Evolutionary conservation across 2,113 vertebrate species (phyloP).

Genomic region (Nipponia nippon): DNA sequence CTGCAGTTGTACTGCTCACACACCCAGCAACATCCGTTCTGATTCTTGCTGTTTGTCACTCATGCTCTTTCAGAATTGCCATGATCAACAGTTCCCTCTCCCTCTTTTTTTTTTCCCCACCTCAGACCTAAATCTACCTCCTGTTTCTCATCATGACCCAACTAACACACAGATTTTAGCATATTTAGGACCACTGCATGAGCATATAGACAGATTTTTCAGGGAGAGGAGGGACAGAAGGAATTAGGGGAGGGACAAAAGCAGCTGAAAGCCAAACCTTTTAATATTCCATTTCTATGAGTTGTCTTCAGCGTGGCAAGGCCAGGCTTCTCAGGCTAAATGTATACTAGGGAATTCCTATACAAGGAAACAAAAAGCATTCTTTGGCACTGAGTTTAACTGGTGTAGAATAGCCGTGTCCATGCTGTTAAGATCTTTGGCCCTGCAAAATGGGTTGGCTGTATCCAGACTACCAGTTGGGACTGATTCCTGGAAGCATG

Average conservation of each 20-base stretch:
- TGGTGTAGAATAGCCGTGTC: background rate
- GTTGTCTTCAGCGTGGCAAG: background rate
- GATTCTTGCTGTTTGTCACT: background rate
- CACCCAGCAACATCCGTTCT: background rate
- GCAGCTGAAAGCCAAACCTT: background rate
- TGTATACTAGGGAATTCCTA: background rate
- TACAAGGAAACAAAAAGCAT: background rate
- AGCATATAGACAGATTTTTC: background rate
- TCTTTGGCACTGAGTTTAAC: background rate
- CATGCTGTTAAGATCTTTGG: background rate
- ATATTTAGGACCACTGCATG: background rate
- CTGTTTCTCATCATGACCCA: background rate
- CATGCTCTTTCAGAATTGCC: background rate
- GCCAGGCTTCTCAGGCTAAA: background rate
- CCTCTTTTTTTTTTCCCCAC: no score
- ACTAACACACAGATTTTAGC: background rate
- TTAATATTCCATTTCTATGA: background rate
- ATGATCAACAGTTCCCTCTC: background rate
- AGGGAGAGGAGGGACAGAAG: background rate
- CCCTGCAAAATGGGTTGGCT: background rate
- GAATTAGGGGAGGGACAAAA: background rate
- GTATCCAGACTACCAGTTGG: background rate
- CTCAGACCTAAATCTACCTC: background rate
- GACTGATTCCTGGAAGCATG: background rate
- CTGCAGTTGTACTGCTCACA: background rate